These are phyloP conservation scores for Gymnosoma rotundatum DNA, from an alignment of 2,888 invertebrate species.

Conservation along the genomic window DNA sequence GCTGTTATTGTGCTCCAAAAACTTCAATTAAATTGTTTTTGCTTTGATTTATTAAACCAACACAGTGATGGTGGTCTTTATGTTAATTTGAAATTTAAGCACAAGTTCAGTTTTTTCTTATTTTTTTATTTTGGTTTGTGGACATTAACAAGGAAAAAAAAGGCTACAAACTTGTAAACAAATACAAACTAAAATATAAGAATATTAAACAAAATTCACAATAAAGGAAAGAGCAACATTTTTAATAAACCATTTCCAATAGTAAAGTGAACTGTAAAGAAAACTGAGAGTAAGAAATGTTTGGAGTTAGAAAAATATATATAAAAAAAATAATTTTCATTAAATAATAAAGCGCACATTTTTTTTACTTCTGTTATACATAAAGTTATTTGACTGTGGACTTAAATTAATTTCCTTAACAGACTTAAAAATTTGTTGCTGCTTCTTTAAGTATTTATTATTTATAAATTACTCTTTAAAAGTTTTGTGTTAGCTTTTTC, in stretches of 20 bases:
- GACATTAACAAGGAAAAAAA: background rate
- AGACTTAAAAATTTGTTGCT: too few species aligned
- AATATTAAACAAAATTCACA: background rate
- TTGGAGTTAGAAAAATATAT: background rate
- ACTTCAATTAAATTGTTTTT: slow-evolving; percentile 27
- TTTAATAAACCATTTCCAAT: slow-evolving; percentile 17
- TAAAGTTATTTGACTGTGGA: too few species aligned
- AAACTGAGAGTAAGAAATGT: background rate
- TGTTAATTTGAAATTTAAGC: slow-evolving; percentile 52
- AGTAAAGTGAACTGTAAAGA: background rate
- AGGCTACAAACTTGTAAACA: slow-evolving; percentile 23
- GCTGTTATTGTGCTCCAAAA: slow-evolving; percentile 36
- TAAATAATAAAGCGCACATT: too few species aligned
- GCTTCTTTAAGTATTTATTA: too few species aligned
- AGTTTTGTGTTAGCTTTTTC: too few species aligned
- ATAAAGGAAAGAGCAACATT: background rate
- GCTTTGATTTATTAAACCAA: slow-evolving; percentile 37
- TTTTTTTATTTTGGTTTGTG: background rate
- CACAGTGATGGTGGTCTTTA: slow-evolving; percentile 49
- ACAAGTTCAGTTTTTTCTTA: background rate
- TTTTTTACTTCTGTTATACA: too few species aligned
- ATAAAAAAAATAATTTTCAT: too few species aligned
- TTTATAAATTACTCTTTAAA: too few species aligned
- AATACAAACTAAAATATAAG: background rate
- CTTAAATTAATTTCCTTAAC: too few species aligned